These are phyloP conservation scores for Lissocephala sabroskyi DNA, from an alignment of 2,888 invertebrate species.

Conservation along the genomic window DNA sequence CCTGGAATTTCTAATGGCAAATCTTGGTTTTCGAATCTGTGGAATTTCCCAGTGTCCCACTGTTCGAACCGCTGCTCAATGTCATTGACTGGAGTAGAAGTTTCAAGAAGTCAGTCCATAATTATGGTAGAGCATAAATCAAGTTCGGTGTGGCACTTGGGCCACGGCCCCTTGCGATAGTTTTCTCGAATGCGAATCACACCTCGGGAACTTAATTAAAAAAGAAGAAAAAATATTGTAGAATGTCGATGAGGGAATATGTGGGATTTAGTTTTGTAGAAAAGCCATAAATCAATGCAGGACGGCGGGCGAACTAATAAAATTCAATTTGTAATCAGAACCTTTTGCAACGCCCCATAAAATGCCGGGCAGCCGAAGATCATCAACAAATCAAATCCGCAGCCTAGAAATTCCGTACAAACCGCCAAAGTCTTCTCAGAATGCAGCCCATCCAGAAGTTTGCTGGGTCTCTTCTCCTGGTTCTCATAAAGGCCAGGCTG, in stretches of 20 bases:
- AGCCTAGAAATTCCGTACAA: too few relatives aligned
- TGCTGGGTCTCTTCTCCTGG: too few relatives aligned
- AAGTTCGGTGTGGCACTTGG: conserved; percentile 1
- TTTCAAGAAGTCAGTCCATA: too few relatives aligned
- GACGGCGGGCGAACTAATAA: conserved; percentile 46
- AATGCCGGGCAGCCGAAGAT: conserved; percentile 13
- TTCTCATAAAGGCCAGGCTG: background rate
- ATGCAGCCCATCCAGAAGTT: conserved; percentile 44
- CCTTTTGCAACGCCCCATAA: conserved; percentile 25
- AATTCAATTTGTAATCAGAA: conserved; percentile 61
- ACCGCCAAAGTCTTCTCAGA: background rate
- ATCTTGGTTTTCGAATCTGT: too few relatives aligned
- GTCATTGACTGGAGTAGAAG: too few relatives aligned
- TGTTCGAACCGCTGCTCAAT: too few relatives aligned
- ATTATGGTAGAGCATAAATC: conserved; percentile 41
- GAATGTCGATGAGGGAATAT: too few relatives aligned
- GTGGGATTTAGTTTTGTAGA: conserved; percentile 17
- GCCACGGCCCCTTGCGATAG: background rate
- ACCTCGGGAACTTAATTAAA: conserved; percentile 49
- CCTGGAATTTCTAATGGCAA: too few relatives aligned
- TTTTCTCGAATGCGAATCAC: conserved; percentile 31
- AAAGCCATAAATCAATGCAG: conserved; percentile 55
- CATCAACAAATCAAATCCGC: too few relatives aligned
- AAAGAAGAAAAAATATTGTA: conserved; percentile 8
- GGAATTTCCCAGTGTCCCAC: background rate